These are phyloP conservation scores for Merluccius polli DNA, from an alignment of 2,797 vertebrate species.

Conservation along the genomic window DNA sequence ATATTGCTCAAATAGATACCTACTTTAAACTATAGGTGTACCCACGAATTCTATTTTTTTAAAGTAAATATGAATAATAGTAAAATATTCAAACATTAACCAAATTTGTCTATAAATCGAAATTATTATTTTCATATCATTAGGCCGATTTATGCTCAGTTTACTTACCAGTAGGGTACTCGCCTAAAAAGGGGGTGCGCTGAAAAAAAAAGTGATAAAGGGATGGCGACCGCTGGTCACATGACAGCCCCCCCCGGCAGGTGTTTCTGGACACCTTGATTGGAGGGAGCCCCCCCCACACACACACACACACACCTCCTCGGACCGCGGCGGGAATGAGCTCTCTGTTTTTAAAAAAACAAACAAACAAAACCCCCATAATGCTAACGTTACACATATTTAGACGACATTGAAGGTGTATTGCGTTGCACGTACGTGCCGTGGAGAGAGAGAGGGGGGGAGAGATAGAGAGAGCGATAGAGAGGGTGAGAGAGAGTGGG, in stretches of 20 bases:
- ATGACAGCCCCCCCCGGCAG: not conserved
- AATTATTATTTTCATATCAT: not conserved
- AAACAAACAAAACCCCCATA: too few relatives aligned
- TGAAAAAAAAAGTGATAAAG: not conserved
- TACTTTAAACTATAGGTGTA: too few relatives aligned
- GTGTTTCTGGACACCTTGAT: not conserved
- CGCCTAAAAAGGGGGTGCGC: too few relatives aligned
- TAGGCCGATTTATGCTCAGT: not conserved
- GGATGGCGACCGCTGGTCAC: not conserved
- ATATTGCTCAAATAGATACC: too few relatives aligned
- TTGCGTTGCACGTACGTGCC: not conserved
- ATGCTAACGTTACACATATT: not conserved
- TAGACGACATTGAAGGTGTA: not conserved
- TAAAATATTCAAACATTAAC: not conserved
- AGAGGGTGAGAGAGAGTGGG: too few relatives aligned
- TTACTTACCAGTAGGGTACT: too few relatives aligned
- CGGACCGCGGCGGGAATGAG: not conserved
- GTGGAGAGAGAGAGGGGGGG: too few relatives aligned
- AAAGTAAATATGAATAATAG: too few relatives aligned
- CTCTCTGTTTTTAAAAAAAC: not conserved
- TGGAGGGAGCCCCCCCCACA: not conserved
- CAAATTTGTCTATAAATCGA: not conserved
- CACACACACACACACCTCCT: too few relatives aligned
- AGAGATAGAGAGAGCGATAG: too few relatives aligned
- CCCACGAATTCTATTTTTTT: not conserved